Conservation (phyloP, 2,113 vertebrate genomes). For the Gasterosteus aculeatus region DNA sequence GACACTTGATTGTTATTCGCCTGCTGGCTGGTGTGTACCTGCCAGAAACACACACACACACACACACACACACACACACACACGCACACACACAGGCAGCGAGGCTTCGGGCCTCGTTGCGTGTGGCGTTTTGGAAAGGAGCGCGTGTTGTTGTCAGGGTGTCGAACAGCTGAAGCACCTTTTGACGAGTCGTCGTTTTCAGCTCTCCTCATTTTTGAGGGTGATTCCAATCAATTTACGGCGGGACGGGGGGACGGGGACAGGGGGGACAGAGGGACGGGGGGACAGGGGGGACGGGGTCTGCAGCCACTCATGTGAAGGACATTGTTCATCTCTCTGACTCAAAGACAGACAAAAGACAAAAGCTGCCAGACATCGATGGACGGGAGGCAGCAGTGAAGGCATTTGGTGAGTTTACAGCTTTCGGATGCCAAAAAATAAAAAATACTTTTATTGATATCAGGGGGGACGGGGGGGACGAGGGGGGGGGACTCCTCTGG, state of each 20-base stretch:
- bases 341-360: neutral
- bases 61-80: too few relatives aligned
- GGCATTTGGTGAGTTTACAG: neutral
- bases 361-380: neutral
- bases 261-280: too few relatives aligned
- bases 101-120: conserved; percentile 43
- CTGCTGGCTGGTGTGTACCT: conserved; percentile 57
- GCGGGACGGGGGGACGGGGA: too few relatives aligned
- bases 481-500: neutral
- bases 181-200: neutral
- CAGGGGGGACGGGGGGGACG: too few relatives aligned
- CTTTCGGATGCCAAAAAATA: neutral
- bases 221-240: neutral
- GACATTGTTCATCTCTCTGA: neutral
- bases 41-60: conserved; percentile 21
- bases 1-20: conserved; percentile 59
- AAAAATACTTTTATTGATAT: too few relatives aligned
- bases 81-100: neutral
- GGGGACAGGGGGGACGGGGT: neutral
- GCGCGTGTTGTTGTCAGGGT: neutral
- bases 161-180: neutral
- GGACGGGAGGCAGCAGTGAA: neutral
- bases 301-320: neutral
- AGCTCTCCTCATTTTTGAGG: neutral
- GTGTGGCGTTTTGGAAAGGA: conserved; percentile 34